Percentiles rank a stretch among this genome's conserved stretches.
Evolutionary conservation across 2,797 vertebrate species (phyloP).

Genomic region (Cyprinodon diabolis): DNA sequence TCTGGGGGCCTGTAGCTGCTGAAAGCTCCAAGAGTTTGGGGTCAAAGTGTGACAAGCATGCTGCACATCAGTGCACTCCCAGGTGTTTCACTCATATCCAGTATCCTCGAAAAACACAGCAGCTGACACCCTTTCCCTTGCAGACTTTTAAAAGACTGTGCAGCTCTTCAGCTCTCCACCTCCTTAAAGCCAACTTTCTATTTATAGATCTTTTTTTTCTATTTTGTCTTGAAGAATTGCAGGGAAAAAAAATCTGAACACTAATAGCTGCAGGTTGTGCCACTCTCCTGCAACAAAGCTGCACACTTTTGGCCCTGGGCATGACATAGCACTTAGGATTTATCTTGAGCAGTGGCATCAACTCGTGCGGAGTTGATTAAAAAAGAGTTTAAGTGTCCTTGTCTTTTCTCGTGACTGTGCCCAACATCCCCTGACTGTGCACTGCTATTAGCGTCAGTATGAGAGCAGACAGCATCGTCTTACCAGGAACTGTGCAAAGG

Average conservation of each 20-base stretch:
- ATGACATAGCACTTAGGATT: slow-evolving; percentile 22
- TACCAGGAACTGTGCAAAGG: slow-evolving; percentile 89
- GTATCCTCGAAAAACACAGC: slow-evolving; percentile 37
- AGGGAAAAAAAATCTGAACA: slow-evolving; percentile 39
- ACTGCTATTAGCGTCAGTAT: slow-evolving; percentile 82
- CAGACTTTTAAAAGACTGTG: slow-evolving; percentile 36
- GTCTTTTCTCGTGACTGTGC: slow-evolving; percentile 74
- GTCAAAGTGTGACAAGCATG: slow-evolving; percentile 39
- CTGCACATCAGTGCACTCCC: slow-evolving; percentile 37
- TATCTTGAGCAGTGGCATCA: slow-evolving; percentile 36
- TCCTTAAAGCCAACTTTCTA: slow-evolving; percentile 53
- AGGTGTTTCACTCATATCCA: slow-evolving; percentile 35
- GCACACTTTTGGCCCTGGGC: slow-evolving; percentile 21
- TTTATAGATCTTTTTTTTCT: slow-evolving; percentile 62
- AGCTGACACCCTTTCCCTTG: slow-evolving; percentile 32
- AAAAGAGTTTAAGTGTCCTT: slow-evolving; percentile 60
- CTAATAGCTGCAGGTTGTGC: slow-evolving; percentile 56
- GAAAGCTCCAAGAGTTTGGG: slow-evolving; percentile 10
- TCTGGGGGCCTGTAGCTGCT: not conserved
- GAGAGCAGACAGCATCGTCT: slow-evolving; percentile 83
- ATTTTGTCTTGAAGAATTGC: slow-evolving; percentile 55
- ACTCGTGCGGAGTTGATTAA: slow-evolving; percentile 50
- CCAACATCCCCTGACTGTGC: slow-evolving; percentile 58
- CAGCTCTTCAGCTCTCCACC: slow-evolving; percentile 34
- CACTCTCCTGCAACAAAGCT: slow-evolving; percentile 29